Percentiles rank a stretch among this genome's conserved stretches.
Evolutionary conservation across 1,140 invertebrate genomes (phyloP).

Genomic region (Drosophila tropicalis): DNA sequence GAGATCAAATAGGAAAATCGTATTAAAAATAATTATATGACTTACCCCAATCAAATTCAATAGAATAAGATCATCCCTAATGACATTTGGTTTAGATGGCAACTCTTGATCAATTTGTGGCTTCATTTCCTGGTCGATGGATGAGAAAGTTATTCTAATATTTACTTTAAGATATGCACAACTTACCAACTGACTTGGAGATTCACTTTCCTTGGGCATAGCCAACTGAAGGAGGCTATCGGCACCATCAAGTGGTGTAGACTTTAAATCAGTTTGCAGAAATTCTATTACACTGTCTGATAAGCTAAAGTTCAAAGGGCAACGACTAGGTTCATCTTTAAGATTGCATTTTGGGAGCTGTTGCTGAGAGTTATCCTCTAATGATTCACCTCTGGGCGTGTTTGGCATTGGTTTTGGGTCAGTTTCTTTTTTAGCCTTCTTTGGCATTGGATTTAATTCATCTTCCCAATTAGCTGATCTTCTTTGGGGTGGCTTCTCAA

Average conservation of each 20-base stretch:
- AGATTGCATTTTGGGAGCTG: background rate
- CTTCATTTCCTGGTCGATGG: background rate
- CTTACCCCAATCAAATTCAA: constrained; percentile 55
- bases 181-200: background rate
- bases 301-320: constrained; percentile 20
- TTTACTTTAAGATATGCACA: background rate
- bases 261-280: constrained; percentile 26
- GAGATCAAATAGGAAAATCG: background rate
- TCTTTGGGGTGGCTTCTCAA: background rate
- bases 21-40: background rate
- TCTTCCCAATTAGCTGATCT: background rate
- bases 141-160: background rate
- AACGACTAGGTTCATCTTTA: background rate
- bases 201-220: background rate
- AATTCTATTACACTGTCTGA: constrained; percentile 26
- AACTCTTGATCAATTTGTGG: background rate
- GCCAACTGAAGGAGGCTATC: constrained; percentile 35
- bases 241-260: background rate
- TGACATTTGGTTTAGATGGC: background rate
- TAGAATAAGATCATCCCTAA: constrained; percentile 19
- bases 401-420: background rate
- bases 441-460: background rate
- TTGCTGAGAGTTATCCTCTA: too few species aligned
- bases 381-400: background rate
- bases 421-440: background rate